These are phyloP conservation scores for Mimas tiliae DNA, from an alignment of 2,888 invertebrate genomes.

Conservation along the genomic window DNA sequence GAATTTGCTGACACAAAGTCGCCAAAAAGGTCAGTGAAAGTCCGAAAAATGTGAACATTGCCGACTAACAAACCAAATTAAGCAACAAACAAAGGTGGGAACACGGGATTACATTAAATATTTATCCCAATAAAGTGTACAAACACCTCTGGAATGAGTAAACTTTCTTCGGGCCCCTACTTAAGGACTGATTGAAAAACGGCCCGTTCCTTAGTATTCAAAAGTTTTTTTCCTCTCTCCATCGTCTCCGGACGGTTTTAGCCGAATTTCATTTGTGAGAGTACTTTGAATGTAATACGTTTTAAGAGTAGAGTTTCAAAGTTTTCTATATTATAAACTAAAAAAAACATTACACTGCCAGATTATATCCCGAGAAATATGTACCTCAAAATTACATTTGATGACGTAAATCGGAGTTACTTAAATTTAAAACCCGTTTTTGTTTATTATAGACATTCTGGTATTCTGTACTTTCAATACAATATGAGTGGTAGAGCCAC, in stretches of 20 bases:
- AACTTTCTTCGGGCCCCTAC: slow-evolving; percentile 29
- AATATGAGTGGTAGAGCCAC: too few relatives aligned
- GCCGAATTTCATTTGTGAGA: slow-evolving; percentile 1
- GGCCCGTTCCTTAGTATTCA: slow-evolving; percentile 31
- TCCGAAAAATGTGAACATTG: slow-evolving; percentile 29
- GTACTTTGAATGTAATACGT: not conserved
- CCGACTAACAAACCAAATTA: slow-evolving; percentile 32
- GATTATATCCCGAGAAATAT: too few relatives aligned
- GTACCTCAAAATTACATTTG: too few relatives aligned
- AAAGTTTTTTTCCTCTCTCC: slow-evolving; percentile 32
- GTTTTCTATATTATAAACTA: not conserved
- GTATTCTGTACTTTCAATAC: too few relatives aligned
- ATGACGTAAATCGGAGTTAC: too few relatives aligned
- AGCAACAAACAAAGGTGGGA: slow-evolving; percentile 29
- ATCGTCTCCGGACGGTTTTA: slow-evolving; percentile 5
- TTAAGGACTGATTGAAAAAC: slow-evolving; percentile 39
- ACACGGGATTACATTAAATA: slow-evolving; percentile 36
- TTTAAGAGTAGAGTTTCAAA: not conserved
- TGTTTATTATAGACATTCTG: too few relatives aligned
- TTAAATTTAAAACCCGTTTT: too few relatives aligned
- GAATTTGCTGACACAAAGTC: not conserved
- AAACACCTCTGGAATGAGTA: slow-evolving; percentile 30
- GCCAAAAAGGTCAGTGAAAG: slow-evolving; percentile 5
- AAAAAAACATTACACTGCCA: too few relatives aligned
- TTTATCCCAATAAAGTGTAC: slow-evolving; percentile 37